Conservation (phyloP, 2,888 invertebrate species). For the Pyrgus malvae region DNA sequence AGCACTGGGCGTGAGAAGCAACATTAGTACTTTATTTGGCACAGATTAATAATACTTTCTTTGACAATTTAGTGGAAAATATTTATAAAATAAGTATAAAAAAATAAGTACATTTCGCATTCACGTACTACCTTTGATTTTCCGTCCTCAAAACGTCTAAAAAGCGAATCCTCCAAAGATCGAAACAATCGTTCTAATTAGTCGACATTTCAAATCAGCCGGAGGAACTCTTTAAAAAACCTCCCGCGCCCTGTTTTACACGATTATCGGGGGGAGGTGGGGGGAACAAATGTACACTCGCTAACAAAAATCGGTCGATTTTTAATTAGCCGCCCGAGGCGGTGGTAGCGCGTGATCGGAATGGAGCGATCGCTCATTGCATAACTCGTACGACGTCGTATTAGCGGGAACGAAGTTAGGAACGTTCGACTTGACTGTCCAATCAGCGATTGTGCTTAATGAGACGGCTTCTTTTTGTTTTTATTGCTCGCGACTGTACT, state of each 20-base stretch:
- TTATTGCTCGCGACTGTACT: slow-evolving; percentile 33
- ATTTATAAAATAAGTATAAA: too few species aligned
- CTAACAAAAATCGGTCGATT: slow-evolving; percentile 77
- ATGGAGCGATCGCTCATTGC: slow-evolving; percentile 64
- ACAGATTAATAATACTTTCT: too few species aligned
- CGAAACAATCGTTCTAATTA: slow-evolving; percentile 37
- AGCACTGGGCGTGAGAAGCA: too few species aligned
- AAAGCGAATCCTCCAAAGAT: slow-evolving; percentile 13
- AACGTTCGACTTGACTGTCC: slow-evolving; percentile 64
- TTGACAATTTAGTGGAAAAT: too few species aligned
- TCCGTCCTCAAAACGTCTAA: not conserved
- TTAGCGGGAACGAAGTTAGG: slow-evolving; percentile 64
- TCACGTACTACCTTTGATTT: too few species aligned
- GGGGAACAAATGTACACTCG: slow-evolving; percentile 59
- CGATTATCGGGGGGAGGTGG: slow-evolving; percentile 41
- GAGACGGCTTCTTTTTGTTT: slow-evolving; percentile 43
- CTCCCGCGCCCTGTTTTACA: slow-evolving; percentile 44
- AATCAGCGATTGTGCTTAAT: slow-evolving; percentile 69
- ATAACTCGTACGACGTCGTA: slow-evolving; percentile 49
- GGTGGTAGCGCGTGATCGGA: slow-evolving; percentile 66
- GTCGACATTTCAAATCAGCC: slow-evolving; percentile 44
- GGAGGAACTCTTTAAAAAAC: slow-evolving; percentile 43
- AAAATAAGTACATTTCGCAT: too few species aligned
- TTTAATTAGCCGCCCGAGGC: slow-evolving; percentile 71
- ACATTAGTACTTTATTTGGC: too few species aligned